phyloP scores from a whole-genome alignment of 2,888 invertebrate species.

The Zaprionus bogoriensis region DNA sequence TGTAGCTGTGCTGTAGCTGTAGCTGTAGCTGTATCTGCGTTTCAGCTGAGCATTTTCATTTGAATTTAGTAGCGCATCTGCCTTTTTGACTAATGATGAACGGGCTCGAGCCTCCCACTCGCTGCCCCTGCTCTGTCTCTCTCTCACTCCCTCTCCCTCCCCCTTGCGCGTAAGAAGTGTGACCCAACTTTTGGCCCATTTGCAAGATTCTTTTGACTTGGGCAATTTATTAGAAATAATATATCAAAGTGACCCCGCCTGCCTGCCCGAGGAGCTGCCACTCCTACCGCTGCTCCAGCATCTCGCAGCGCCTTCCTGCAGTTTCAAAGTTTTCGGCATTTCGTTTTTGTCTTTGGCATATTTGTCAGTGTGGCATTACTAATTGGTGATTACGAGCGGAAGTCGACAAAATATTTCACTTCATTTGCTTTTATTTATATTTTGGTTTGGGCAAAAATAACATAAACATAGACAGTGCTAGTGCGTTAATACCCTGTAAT shows the following conservation, averaged over 20 bases:
- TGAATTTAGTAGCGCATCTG: slow-evolving; percentile 56
- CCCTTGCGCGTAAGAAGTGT: slow-evolving; percentile 39
- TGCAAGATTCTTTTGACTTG: slow-evolving; percentile 47
- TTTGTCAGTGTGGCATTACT: slow-evolving; percentile 81
- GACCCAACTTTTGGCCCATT: slow-evolving; percentile 68
- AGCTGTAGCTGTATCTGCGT: slow-evolving; percentile 6
- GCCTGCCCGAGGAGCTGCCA: not conserved
- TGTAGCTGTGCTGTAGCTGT: slow-evolving; percentile 2
- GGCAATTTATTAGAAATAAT: slow-evolving; percentile 80
- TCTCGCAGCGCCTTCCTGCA: not conserved
- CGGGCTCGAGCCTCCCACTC: slow-evolving; percentile 4
- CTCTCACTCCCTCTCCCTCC: not conserved
- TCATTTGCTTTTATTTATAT: slow-evolving; percentile 75
- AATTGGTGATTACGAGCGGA: slow-evolving; percentile 81
- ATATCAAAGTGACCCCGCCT: slow-evolving; percentile 67
- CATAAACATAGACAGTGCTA: not conserved
- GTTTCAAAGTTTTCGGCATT: slow-evolving; percentile 26
- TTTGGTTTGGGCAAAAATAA: slow-evolving; percentile 29
- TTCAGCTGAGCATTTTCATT: slow-evolving; percentile 43
- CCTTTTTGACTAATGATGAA: slow-evolving; percentile 65
- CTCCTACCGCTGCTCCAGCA: not conserved
- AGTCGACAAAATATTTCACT: slow-evolving; percentile 78
- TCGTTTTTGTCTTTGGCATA: slow-evolving; percentile 60
- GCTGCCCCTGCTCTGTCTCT: not conserved
- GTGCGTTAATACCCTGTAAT: not conserved